Base-by-base conservation (phyloP, 2,888 invertebrate species). In the Nymphalis urticae region DNA sequence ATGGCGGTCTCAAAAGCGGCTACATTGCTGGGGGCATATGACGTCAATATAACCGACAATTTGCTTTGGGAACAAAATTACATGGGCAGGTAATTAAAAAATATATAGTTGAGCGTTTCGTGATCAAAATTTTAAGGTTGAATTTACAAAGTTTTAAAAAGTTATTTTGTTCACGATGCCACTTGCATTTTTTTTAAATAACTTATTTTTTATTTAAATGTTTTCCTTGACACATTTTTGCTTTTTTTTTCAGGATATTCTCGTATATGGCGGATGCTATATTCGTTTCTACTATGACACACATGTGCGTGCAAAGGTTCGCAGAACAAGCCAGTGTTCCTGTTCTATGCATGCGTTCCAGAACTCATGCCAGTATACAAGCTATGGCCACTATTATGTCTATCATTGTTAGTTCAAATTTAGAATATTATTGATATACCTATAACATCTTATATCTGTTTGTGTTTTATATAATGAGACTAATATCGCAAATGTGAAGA, bases 1-100 rank as follows among this genome's bases (percentile, higher is more conserved):
- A 82, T 89, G 84, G 91, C 92, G 0, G 87, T 91, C 5, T 89
- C 90, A 0, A 91, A 91, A 70, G 92, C 89, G 0, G 86, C 88
- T 0, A 80, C 87, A 0, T 69, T 92, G 5, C 72, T 92, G 1
- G 92, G 92, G 0, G 92, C 90, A 0, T 75, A 78, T 50, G 86
- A 88, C 70, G 85, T 86, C 13, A 83, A 78, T 17, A 82, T 92
- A 1, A 77, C 75, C 0, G 87, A 88, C 53, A 62, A 76, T 9
- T 59, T 92, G 16, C 68, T 82, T 0, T 92, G 92, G 91, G 84
- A 88, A 0, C 73, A 85, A 6, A 85, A 88, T 69, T 91, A 90
- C 71, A 76, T 80, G 70, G 90, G 92, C 73, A 86, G 84, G 92
- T 91, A 60, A 61, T 54, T 21, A n/a, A 27, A 17, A 8, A 19